Evolutionary conservation across 2,888 invertebrate genomes (phyloP).

Genomic region (Adela reaumurella): DNA sequence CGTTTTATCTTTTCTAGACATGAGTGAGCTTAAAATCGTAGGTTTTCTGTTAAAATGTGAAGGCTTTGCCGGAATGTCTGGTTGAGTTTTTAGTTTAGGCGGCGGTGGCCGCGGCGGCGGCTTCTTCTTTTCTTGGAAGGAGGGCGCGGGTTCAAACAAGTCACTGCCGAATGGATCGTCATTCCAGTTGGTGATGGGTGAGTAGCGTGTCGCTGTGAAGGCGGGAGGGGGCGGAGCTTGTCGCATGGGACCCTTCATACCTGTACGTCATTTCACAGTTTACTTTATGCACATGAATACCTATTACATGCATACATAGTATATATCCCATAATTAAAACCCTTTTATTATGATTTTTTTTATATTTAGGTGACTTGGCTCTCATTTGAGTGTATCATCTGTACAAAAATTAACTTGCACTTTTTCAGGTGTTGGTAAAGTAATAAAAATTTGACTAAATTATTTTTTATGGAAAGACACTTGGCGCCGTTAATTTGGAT

Average conservation of each 20-base stretch:
- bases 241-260: slow-evolving; percentile 60
- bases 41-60: slow-evolving; percentile 50
- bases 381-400: too few relatives aligned
- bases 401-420: too few relatives aligned
- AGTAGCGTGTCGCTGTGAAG: slow-evolving; percentile 33
- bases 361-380: too few relatives aligned
- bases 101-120: slow-evolving; percentile 72
- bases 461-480: too few relatives aligned
- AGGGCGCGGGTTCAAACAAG: slow-evolving; percentile 43
- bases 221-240: slow-evolving; percentile 55
- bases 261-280: slow-evolving; percentile 23
- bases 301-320: too few relatives aligned
- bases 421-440: too few relatives aligned
- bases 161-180: slow-evolving; percentile 49
- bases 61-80: slow-evolving; percentile 44
- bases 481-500: too few relatives aligned
- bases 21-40: slow-evolving; percentile 38
- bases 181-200: slow-evolving; percentile 55
- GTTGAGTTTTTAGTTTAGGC: slow-evolving; percentile 45
- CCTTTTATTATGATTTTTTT: too few relatives aligned
- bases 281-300: too few relatives aligned
- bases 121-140: slow-evolving; percentile 58
- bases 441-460: too few relatives aligned
- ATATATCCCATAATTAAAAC: too few relatives aligned
- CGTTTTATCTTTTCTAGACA: slow-evolving; percentile 36